Conservation (phyloP, 2,797 vertebrate genomes). For the Pterois miles region DNA sequence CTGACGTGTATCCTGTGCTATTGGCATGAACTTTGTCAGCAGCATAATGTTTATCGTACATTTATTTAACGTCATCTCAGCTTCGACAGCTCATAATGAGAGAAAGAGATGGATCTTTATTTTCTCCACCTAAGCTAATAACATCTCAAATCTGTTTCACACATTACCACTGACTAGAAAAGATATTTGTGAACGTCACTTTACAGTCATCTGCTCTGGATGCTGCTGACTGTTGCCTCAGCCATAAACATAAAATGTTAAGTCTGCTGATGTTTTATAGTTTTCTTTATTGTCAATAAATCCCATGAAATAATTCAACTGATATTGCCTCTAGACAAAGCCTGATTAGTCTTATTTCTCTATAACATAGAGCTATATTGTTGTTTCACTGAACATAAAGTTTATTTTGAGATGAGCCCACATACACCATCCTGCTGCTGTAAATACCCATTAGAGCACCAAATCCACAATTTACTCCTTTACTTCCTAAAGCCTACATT, state of each 20-base stretch:
- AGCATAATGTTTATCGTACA: neutral
- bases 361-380: neutral
- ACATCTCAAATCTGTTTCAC: neutral
- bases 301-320: neutral
- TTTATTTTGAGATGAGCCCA: neutral
- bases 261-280: neutral
- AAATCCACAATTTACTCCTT: neutral
- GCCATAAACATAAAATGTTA: neutral
- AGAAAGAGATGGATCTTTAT: neutral
- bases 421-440: neutral
- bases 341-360: neutral
- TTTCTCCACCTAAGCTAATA: slow-evolving; percentile 18
- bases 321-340: neutral
- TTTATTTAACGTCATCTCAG: neutral
- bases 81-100: neutral
- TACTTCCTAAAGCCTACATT: neutral
- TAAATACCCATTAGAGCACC: neutral
- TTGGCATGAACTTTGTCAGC: neutral
- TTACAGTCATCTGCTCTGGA: neutral
- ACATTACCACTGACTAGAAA: slow-evolving; percentile 2
- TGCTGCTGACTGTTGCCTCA: neutral
- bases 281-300: neutral
- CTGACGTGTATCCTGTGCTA: neutral
- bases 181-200: slow-evolving; percentile 14
- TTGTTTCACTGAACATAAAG: neutral